A percentile compares a stretch with the other conserved stretches of the same genome.
phyloP scores from a whole-genome alignment of 2,888 invertebrate species.

The Steromphala cineraria region DNA sequence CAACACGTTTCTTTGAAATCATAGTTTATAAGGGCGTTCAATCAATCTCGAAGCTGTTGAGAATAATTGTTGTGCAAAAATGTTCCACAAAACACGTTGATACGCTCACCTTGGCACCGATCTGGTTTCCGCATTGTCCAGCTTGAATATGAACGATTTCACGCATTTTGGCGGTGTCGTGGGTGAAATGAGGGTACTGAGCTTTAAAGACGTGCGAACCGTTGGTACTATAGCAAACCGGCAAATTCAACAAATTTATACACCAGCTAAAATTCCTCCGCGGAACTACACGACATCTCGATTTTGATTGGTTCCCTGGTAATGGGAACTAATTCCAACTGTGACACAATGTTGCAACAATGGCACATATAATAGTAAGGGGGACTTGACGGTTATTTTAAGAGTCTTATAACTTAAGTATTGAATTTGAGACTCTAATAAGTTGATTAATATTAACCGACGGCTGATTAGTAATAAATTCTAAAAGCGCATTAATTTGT shows the following conservation, averaged over 20 bases:
- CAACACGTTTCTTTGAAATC: no score
- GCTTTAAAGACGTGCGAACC: neutral
- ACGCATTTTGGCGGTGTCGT: conserved; percentile 42
- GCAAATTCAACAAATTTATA: neutral
- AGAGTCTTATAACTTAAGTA: no score
- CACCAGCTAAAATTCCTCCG: neutral
- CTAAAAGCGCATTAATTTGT: neutral
- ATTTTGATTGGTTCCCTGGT: neutral
- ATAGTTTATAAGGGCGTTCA: no score
- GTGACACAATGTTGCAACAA: no score
- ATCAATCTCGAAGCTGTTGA: no score
- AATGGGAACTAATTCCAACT: neutral
- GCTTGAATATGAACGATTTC: conserved; percentile 67
- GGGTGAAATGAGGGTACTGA: neutral
- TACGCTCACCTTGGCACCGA: conserved; percentile 54
- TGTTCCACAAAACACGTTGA: neutral
- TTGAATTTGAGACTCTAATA: no score
- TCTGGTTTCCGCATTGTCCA: conserved; percentile 66
- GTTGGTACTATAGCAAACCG: neutral
- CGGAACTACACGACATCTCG: neutral
- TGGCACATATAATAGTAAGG: no score
- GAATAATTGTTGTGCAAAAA: no score
- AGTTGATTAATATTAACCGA: no score
- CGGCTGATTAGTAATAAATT: no score
- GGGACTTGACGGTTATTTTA: no score